Percentiles rank a stretch among this genome's conserved stretches.
Conservation (phyloP, 2,113 vertebrate genomes). For the Dromiciops gliroides region DNA sequence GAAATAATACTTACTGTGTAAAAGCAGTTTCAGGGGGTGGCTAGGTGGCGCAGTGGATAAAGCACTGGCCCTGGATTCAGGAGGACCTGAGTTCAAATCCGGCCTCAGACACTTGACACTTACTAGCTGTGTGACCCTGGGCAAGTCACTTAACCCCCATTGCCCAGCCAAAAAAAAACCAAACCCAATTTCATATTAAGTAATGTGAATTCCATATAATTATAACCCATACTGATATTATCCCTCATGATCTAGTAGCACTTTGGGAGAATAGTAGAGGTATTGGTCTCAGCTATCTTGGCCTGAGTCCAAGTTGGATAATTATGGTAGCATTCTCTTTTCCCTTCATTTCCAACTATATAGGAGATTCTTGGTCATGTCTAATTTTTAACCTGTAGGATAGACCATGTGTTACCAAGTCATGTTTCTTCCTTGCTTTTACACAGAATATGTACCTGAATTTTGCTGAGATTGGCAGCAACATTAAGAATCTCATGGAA, state of each 20-base stretch:
- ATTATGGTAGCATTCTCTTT: slow-evolving; percentile 63
- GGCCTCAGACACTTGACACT: too few species aligned
- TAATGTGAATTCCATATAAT: not conserved
- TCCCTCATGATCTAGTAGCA: not conserved
- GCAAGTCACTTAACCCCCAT: too few species aligned
- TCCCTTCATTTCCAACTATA: slow-evolving; percentile 40
- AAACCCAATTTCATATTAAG: not conserved
- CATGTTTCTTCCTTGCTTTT: slow-evolving; percentile 25
- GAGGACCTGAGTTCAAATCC: too few species aligned
- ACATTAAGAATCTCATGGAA: slow-evolving; percentile 99
- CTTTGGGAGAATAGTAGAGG: slow-evolving; percentile 54
- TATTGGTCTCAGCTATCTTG: slow-evolving; percentile 49
- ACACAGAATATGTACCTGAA: slow-evolving; percentile 97
- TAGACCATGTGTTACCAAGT: slow-evolving; percentile 37
- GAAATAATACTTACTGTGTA: not conserved
- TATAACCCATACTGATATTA: not conserved
- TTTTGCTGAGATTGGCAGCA: slow-evolving; percentile 97
- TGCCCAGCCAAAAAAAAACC: too few species aligned
- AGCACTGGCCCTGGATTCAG: too few species aligned
- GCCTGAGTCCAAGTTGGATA: slow-evolving; percentile 42
- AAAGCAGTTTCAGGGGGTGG: not conserved
- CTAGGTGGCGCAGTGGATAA: too few species aligned
- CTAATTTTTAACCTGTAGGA: slow-evolving; percentile 36
- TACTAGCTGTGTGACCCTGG: too few species aligned
- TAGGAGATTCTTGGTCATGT: slow-evolving; percentile 50